These are phyloP conservation scores for Cataglyphis livida DNA, from an alignment of 2,888 invertebrate genomes.

Conservation along the genomic window DNA sequence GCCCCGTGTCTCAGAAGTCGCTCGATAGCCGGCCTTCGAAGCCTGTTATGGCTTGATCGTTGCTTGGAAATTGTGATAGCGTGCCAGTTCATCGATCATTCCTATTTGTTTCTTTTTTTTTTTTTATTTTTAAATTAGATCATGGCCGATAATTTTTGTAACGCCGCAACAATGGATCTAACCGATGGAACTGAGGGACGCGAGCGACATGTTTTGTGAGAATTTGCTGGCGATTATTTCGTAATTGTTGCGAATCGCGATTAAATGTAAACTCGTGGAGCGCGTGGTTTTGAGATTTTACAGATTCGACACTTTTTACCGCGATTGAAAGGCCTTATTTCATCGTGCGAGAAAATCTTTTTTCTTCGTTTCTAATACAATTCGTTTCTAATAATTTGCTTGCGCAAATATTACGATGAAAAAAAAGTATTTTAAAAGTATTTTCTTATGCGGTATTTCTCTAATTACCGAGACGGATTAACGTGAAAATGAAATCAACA, in stretches of 20 bases:
- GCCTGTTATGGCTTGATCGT: conserved; percentile 74
- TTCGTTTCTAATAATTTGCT: neutral
- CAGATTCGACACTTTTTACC: conserved; percentile 17
- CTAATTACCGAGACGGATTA: conserved; percentile 26
- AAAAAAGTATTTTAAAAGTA: neutral
- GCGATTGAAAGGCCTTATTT: conserved; percentile 17
- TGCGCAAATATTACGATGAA: neutral
- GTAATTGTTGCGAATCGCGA: conserved; percentile 35
- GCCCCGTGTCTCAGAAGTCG: conserved; percentile 65
- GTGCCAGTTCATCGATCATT: conserved; percentile 70
- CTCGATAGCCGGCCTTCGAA: conserved; percentile 69
- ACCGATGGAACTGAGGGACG: neutral
- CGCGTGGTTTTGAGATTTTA: neutral
- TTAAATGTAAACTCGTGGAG: conserved; percentile 32
- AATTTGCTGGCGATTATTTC: conserved; percentile 33
- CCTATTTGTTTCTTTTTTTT: conserved; percentile 59
- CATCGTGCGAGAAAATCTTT: neutral
- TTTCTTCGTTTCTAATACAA: conserved; percentile 4
- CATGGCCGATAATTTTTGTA: conserved; percentile 45
- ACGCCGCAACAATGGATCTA: conserved; percentile 23
- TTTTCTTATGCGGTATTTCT: conserved; percentile 9
- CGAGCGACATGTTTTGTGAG: conserved; percentile 29
- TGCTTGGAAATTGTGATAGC: conserved; percentile 74
- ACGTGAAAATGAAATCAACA: conserved; percentile 40
- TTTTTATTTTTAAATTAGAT: conserved; percentile 60